Percentiles rank a stretch among this genome's conserved stretches.
These are phyloP conservation scores for Muntiacus reevesi DNA, from an alignment of 2,113 vertebrate species.

Conservation along the genomic window DNA sequence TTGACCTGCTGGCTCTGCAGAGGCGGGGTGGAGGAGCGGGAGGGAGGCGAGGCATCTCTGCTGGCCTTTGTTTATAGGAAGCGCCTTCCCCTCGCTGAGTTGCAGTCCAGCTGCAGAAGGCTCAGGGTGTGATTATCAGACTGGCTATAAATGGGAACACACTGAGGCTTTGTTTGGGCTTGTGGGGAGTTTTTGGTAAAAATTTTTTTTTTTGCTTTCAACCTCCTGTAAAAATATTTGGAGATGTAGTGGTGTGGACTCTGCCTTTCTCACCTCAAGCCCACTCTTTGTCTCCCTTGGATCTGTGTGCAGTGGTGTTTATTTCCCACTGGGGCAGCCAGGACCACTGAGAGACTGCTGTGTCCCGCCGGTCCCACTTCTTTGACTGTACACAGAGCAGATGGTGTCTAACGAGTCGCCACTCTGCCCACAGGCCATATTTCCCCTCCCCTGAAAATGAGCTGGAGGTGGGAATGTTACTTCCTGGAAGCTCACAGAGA, in stretches of 20 bases:
- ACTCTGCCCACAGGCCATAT: not conserved
- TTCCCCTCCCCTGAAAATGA: not conserved
- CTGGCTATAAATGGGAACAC: slow-evolving; percentile 55
- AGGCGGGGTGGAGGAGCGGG: not conserved
- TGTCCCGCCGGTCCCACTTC: not conserved
- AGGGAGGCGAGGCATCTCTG: slow-evolving; percentile 66
- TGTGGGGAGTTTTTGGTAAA: slow-evolving; percentile 57
- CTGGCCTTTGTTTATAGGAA: slow-evolving; percentile 68
- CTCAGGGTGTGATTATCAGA: slow-evolving; percentile 47
- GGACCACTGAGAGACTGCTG: not conserved
- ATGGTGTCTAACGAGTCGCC: not conserved
- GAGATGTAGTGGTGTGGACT: slow-evolving; percentile 41
- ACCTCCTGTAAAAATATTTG: slow-evolving; percentile 56
- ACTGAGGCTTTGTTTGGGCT: slow-evolving; percentile 55
- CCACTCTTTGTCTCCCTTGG: slow-evolving; percentile 20
- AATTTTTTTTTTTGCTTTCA: not conserved
- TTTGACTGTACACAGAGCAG: slow-evolving; percentile 33
- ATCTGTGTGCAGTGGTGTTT: not conserved
- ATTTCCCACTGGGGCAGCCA: not conserved
- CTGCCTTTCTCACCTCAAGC: not conserved
- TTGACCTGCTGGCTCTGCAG: slow-evolving; percentile 71
- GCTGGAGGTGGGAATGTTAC: not conserved
- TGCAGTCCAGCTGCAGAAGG: slow-evolving; percentile 20
- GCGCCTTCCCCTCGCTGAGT: slow-evolving; percentile 31
- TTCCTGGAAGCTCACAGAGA: slow-evolving; percentile 54